Base-by-base conservation (phyloP, 2,797 vertebrate species). In the Streptopelia turtur region DNA sequence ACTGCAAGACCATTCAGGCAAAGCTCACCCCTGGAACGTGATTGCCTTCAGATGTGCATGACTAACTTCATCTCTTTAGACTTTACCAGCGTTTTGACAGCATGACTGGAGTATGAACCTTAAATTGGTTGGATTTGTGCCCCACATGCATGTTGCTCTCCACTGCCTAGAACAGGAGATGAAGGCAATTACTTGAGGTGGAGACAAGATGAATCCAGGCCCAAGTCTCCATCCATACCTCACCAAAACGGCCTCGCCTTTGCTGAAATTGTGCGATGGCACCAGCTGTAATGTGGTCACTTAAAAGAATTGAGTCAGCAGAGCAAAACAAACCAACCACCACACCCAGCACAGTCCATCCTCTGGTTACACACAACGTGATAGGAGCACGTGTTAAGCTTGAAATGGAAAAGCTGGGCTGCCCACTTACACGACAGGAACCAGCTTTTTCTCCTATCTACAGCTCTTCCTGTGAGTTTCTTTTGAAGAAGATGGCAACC, bases 401-500 rank as follows among this genome's bases (percentile, higher is more conserved):
- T 39, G 35, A 13, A 33, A 65, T 6, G 22, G 12, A 59, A 66
- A 74, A 71, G 8, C 11, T 65, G 45, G 16, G 28, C 23, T 53
- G 25, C 41, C 56, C 22, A 50, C 5, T 55, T 35, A 22, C 56
- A 30, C 11, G 83, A 70, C 64, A 65, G 18, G 11, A 52, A 66
- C 21, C 22, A 68, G 64, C 18, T 21, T 60, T 56, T 84, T 53
- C 45, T 66, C 74, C 39, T 47, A 49, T 24, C 59, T 90, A 6
- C 20, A 10, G 39, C 47, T 94, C n/a, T 60, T 90, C 30, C 60
- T 71, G 49, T 41, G 50, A 85, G 75, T 75, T 95, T 85, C 53
- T 83, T 83, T 55, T 71, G 49, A 95, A 77, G 50, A 80, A n/a
- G 86, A 94, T n/a, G 35, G 60, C 56, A 96, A 79, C 49, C 74